A percentile compares a stretch with the other conserved stretches of the same genome.
Evolutionary conservation across 2,113 vertebrate genomes (phyloP).

Genomic region (Oriolus oriolus): DNA sequence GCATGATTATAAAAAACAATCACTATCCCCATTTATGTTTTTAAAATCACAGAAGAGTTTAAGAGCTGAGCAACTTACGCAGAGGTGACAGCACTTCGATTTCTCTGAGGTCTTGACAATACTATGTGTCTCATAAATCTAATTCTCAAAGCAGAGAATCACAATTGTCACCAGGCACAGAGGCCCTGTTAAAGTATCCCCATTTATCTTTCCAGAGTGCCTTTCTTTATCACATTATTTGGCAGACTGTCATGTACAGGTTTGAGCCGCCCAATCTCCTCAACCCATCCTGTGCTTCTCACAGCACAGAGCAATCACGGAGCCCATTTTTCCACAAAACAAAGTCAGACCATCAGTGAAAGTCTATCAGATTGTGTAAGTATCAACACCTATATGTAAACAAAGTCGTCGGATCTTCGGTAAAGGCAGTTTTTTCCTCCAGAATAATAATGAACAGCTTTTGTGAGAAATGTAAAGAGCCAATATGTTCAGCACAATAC

Average conservation of each 20-base stretch:
- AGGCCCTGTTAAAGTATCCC: background rate
- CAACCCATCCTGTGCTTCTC: background rate
- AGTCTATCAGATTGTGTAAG: background rate
- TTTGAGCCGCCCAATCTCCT: background rate
- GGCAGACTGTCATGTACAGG: background rate
- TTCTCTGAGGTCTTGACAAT: slow-evolving; percentile 1
- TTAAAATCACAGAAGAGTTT: slow-evolving; percentile 13
- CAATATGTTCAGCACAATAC: background rate
- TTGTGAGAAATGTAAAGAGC: slow-evolving; percentile 4
- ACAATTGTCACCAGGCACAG: background rate
- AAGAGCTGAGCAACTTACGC: slow-evolving; percentile 16
- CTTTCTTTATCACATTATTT: background rate
- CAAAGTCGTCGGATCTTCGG: background rate
- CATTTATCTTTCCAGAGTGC: background rate
- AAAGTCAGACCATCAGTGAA: background rate
- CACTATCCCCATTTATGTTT: background rate
- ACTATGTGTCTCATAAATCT: background rate
- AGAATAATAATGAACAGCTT: background rate
- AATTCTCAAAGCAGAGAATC: background rate
- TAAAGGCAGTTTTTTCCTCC: slow-evolving; percentile 22
- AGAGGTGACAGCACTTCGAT: background rate
- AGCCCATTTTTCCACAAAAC: background rate
- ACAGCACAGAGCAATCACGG: background rate
- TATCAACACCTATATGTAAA: slow-evolving; percentile 7
- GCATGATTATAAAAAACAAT: slow-evolving; percentile 22